These are phyloP conservation scores for Bufo gargarizans DNA, from an alignment of 2,113 vertebrate genomes.

Conservation along the genomic window DNA sequence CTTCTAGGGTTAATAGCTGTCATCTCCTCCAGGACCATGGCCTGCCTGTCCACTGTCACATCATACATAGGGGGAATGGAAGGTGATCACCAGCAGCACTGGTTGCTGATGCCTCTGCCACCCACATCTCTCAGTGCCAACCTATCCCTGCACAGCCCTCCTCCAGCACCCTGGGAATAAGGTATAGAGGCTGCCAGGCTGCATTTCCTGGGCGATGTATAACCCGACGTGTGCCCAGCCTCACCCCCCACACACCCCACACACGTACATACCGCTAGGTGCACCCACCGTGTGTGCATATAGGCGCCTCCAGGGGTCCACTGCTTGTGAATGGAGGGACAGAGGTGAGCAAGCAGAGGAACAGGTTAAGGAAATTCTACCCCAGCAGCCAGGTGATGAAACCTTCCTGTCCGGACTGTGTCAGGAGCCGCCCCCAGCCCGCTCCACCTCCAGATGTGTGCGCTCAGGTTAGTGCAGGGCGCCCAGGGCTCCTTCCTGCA, in stretches of 20 bases:
- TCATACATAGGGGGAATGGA: background rate
- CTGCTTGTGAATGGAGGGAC: background rate
- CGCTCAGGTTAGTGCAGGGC: slow-evolving; percentile 40
- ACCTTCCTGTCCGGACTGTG: background rate
- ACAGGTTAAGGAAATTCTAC: slow-evolving; percentile 45
- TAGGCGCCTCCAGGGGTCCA: slow-evolving; percentile 51
- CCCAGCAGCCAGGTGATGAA: background rate
- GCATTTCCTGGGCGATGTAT: background rate
- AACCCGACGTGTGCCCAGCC: too few relatives aligned
- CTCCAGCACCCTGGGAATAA: slow-evolving; percentile 5
- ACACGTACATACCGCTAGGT: background rate
- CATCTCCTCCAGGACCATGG: background rate
- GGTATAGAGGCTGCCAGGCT: background rate
- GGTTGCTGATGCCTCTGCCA: background rate
- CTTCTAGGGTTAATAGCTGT: background rate
- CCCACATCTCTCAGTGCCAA: slow-evolving; percentile 33
- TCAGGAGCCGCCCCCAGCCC: slow-evolving; percentile 15
- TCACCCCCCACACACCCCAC: background rate
- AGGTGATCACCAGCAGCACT: background rate
- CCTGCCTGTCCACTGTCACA: background rate
- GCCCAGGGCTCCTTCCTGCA: slow-evolving; percentile 37
- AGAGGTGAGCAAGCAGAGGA: slow-evolving; percentile 9
- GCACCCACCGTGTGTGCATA: slow-evolving; percentile 54
- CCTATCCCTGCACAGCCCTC: slow-evolving; percentile 39
- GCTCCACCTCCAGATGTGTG: slow-evolving; percentile 48